A percentile compares a stretch with the other conserved stretches of the same genome.
These are phyloP conservation scores for Schizaphis graminum DNA, from an alignment of 2,888 invertebrate genomes.

Conservation along the genomic window DNA sequence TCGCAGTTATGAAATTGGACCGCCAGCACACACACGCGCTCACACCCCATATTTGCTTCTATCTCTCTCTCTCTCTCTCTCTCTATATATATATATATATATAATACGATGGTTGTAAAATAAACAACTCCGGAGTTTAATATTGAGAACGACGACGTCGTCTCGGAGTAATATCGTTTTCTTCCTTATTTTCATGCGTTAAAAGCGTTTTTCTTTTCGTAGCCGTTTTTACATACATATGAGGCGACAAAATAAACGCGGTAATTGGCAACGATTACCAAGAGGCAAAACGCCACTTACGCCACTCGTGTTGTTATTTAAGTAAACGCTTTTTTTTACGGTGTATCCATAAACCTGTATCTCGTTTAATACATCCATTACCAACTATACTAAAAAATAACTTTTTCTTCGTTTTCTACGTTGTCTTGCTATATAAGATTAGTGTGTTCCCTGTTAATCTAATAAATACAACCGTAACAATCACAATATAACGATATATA, in stretches of 20 bases:
- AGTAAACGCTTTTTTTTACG: background rate
- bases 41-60: slow-evolving; percentile 28
- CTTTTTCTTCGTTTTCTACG: background rate
- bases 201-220: slow-evolving; percentile 43
- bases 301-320: background rate
- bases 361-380: background rate
- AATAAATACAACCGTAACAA: background rate
- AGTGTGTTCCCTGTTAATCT: background rate
- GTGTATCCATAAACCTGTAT: background rate
- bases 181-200: slow-evolving; percentile 33
- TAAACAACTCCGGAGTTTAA: slow-evolving; percentile 60
- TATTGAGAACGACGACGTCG: slow-evolving; percentile 37
- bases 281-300: background rate
- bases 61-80: background rate
- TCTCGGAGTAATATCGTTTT: slow-evolving; percentile 45
- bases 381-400: background rate
- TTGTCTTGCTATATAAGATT: background rate
- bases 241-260: slow-evolving; percentile 21
- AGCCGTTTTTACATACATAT: background rate
- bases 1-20: slow-evolving; percentile 63
- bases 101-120: slow-evolving; percentile 52
- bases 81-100: background rate
- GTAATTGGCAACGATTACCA: slow-evolving; percentile 59
- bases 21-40: slow-evolving; percentile 14
- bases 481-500: background rate